These are phyloP conservation scores for Pollenia labialis DNA, from an alignment of 2,888 invertebrate genomes.

Conservation along the genomic window DNA sequence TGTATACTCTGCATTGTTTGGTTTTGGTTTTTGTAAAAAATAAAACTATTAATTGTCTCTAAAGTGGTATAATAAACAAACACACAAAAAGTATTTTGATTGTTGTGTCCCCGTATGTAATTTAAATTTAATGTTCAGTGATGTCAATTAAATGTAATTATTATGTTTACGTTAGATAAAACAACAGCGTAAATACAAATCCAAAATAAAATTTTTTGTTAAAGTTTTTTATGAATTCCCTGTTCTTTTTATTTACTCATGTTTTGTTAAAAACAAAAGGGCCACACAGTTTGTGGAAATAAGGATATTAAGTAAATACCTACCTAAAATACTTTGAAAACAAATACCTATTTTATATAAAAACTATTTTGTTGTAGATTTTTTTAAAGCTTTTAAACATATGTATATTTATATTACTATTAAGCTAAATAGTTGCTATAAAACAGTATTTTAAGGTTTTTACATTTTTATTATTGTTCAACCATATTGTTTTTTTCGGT, in stretches of 20 bases:
- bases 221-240: too few relatives aligned
- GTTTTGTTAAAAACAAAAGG: too few relatives aligned
- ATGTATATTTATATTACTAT: conserved; percentile 32
- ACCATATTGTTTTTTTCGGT: conserved; percentile 57
- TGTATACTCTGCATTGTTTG: conserved; percentile 49
- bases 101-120: conserved; percentile 63
- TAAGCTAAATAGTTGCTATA: conserved; percentile 20
- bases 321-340: conserved; percentile 10
- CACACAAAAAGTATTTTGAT: conserved; percentile 34
- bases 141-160: conserved; percentile 76
- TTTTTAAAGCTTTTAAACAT: conserved; percentile 52
- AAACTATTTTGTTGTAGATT: conserved; percentile 44
- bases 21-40: background rate
- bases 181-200: conserved; percentile 69
- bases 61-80: conserved; percentile 29
- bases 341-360: conserved; percentile 42
- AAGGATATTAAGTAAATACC: conserved; percentile 25
- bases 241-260: too few relatives aligned
- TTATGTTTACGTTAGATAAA: conserved; percentile 72
- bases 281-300: background rate
- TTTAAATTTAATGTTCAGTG: conserved; percentile 75
- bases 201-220: background rate
- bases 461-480: conserved; percentile 67
- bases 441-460: conserved; percentile 35
- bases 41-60: conserved; percentile 2